Evolutionary conservation across 2,113 vertebrate species (phyloP), one percentile per base, ranked within the genome.

Genomic region (Pelvicachromis taeniatus): DNA sequence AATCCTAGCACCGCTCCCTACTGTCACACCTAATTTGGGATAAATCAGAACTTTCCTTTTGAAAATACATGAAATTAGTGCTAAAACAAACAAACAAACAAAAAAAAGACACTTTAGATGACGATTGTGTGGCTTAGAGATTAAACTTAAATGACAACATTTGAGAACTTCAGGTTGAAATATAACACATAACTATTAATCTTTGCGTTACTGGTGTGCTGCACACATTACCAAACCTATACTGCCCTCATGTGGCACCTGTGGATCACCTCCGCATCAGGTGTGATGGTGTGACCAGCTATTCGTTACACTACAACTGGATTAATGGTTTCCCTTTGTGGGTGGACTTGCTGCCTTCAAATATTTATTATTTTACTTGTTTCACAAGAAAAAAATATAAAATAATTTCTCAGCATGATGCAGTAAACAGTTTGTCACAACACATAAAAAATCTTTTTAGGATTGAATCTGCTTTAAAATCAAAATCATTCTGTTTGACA

Each of bases 181-280:
- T 23, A 23, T 35, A 21, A 54, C 19, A 55, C 75, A 54, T 55
- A 55, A 2, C n/a, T 40, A 40, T 50, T 13, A 5, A 52, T 56
- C 21, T 23, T 50, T 14, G 21, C 45, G 73, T 65, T 73, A 19
- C 11, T 65, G 14, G 8, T 4, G 26, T 26, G 35, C 26, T 21
- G 58, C 68, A 50, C 11, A 16, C 50, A 91, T 89, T 63, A 63
- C 14, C 48, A 78, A 85, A 77, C 79, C 89, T 79, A 90, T 88
- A 93, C 89, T 91, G 92, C 94, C 93, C 92, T 83, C 94, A 17
- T 88, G 94, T 92, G 94, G 94, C 26, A 77, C 58, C 84, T 80
- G 55, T 68, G 52, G 79, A 35, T 40, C 55, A 29, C 6, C 19
- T 56, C 77, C 56, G 4, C 9, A 4, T 82, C 80, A 87, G 85